Evolutionary conservation across 2,888 invertebrate species (phyloP), one percentile per base, ranked within the genome.

Genomic region (Drosophila anomelani): DNA sequence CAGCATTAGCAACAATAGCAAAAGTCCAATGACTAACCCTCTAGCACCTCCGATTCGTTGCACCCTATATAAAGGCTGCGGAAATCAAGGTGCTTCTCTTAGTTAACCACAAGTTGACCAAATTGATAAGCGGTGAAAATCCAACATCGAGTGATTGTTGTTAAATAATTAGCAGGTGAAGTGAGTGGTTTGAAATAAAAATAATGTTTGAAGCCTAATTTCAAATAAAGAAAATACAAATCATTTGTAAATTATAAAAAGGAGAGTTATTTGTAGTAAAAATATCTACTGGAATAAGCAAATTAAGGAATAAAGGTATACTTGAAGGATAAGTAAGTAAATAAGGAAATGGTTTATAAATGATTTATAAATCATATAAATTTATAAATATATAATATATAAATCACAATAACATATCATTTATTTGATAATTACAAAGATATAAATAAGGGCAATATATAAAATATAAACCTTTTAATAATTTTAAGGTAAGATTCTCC

Each of bases 21-120:
- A 68, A 51, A 9, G 20, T 36, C 63, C 56, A 62, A 71, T 71
- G 74, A 62, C 73, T 71, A 71, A 56, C 73, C 66, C 72, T 34
- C 57, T 66, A n/a, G 39, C 44, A 67, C 46, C 54, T 51, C 13
- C 69, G 70, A 69, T 69, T 23, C 41, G 67, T 20, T 44, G 32
- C 64, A 54, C 32, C 53, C 67, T 49, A 43, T 69, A 49, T 69
- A 69, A 66, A 64, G 43, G 43, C 64, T 20, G 32, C 20, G 43
- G 43, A 51, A 49, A 36, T 20, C 64, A 38, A 51, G 60, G n/a
- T 38, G 64, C 51, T 13, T 36, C 43, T 26, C 43, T 64, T 66
- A 36, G 66, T 49, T 51, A 51, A 49, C 64, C 36, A 49, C 38
- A 43, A 64, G 63, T 44, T 64, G 12, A 26, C 15, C 20, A 23